phyloP scores from a whole-genome alignment of 2,797 vertebrate genomes.

The Galago senegalensis region DNA sequence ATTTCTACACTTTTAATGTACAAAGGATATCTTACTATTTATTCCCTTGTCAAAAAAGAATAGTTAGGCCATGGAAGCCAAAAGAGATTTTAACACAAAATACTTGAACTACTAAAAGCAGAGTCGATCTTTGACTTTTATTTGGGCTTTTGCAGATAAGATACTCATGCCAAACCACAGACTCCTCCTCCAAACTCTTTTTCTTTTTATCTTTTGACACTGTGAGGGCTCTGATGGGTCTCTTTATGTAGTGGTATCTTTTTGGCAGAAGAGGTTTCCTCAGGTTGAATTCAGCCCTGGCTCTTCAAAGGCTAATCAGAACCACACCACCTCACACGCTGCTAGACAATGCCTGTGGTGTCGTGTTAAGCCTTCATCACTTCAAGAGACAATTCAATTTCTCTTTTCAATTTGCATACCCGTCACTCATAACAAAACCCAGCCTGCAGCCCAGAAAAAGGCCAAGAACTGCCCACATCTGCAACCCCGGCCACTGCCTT shows the following conservation, averaged over 20 bases:
- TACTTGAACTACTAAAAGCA: conserved; percentile 35
- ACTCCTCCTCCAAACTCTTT: not conserved
- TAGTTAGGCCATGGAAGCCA: conserved; percentile 41
- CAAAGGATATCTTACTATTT: conserved; percentile 51
- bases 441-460: conserved; percentile 9
- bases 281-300: not conserved
- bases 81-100: conserved; percentile 70
- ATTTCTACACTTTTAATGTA: conserved; percentile 73
- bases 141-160: conserved; percentile 33
- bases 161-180: not conserved
- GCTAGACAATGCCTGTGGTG: not conserved
- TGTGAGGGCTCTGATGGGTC: not conserved
- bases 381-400: conserved; percentile 37
- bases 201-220: conserved; percentile 31
- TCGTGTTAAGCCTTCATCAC: conserved; percentile 11
- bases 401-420: conserved; percentile 58
- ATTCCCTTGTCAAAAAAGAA: conserved; percentile 60
- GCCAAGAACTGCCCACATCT: not conserved
- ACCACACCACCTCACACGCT: not conserved
- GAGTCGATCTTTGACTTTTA: conserved; percentile 42
- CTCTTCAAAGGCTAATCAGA: conserved; percentile 64
- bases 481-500: not conserved
- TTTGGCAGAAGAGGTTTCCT: not conserved
- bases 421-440: conserved; percentile 52
- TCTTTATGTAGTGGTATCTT: not conserved